phyloP scores from a whole-genome alignment of 1,140 invertebrate genomes.

The Brachystomella parvula region DNA sequence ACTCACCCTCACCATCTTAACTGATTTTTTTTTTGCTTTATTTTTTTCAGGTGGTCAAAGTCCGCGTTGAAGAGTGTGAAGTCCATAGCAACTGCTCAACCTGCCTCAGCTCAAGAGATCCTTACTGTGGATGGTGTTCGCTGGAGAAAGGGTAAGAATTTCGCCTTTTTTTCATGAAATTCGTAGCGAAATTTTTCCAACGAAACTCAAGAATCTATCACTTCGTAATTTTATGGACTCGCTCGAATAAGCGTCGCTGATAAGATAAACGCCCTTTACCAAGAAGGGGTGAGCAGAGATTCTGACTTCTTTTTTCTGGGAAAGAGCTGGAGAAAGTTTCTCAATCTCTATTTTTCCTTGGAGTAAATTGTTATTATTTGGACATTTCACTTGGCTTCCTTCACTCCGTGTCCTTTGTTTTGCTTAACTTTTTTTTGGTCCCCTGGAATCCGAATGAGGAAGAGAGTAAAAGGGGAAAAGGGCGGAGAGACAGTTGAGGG shows the following conservation, averaged over 20 bases:
- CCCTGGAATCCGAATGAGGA: background rate
- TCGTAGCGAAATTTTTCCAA: too few species aligned
- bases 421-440: too few species aligned
- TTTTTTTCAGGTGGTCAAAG: slow-evolving; percentile 66
- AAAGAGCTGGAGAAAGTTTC: background rate
- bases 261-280: too few species aligned
- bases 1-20: background rate
- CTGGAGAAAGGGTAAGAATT: slow-evolving; percentile 70
- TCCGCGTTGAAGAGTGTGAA: slow-evolving; percentile 84
- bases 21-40: slow-evolving; percentile 21
- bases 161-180: too few species aligned
- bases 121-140: slow-evolving; percentile 97
- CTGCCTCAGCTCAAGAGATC: slow-evolving; percentile 86
- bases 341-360: too few species aligned
- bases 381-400: too few species aligned
- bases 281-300: too few species aligned
- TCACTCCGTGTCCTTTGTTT: too few species aligned
- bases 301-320: background rate
- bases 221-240: too few species aligned
- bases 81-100: slow-evolving; percentile 78
- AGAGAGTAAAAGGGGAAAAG: background rate
- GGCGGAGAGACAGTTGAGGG: background rate
- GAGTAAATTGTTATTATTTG: too few species aligned
- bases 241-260: too few species aligned
- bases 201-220: too few species aligned